phyloP scores from a whole-genome alignment of 2,113 vertebrate genomes.

The Catharus fuscescens region DNA sequence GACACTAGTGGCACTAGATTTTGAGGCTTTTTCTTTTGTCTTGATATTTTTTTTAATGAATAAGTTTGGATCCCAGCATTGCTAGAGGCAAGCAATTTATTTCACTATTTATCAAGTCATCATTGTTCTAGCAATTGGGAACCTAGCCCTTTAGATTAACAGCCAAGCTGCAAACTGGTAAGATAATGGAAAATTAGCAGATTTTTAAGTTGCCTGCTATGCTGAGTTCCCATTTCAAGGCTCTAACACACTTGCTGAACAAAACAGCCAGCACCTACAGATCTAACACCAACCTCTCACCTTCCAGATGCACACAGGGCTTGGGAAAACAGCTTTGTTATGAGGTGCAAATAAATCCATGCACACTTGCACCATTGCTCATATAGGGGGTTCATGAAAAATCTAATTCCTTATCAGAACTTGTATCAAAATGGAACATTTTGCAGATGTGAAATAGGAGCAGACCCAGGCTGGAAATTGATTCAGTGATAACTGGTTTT shows the following conservation, averaged over 20 bases:
- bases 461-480: constrained; percentile 56
- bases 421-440: constrained; percentile 71
- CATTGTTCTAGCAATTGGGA: background rate
- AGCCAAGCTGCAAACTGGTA: background rate
- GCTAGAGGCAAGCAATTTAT: background rate
- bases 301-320: background rate
- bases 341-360: background rate
- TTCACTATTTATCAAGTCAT: background rate
- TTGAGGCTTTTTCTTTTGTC: background rate
- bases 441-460: constrained; percentile 41
- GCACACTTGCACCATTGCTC: background rate
- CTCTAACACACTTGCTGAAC: background rate
- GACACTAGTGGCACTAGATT: no score
- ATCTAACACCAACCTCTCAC: background rate
- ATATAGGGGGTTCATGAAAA: background rate
- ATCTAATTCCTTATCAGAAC: background rate
- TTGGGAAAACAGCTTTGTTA: background rate
- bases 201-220: background rate
- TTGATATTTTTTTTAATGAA: background rate
- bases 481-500: constrained; percentile 32
- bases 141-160: background rate
- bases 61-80: background rate
- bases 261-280: background rate
- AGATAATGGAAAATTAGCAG: background rate
- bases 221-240: background rate